phyloP scores from a whole-genome alignment of 2,797 vertebrate genomes.

The Tinamus major region DNA sequence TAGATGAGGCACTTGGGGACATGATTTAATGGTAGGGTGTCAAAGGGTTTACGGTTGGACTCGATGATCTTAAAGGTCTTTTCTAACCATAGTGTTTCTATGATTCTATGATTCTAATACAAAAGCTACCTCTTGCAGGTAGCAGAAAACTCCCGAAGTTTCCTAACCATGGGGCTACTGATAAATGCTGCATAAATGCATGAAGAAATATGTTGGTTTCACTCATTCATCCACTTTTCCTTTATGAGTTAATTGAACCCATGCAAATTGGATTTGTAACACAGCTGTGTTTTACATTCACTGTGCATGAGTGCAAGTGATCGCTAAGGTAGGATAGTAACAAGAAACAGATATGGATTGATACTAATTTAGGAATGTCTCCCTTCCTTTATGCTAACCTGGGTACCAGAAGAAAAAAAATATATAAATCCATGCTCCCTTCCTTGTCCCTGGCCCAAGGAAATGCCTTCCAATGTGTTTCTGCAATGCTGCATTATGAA shows the following conservation, averaged over 20 bases:
- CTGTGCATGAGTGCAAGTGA: accelerated
- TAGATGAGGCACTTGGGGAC: too few relatives aligned
- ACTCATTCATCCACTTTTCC: not conserved
- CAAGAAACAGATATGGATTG: not conserved
- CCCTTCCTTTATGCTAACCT: not conserved
- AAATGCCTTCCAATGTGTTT: not conserved
- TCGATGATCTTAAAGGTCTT: too few relatives aligned
- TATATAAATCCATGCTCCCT: not conserved
- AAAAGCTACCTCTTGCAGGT: not conserved
- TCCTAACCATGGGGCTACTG: not conserved
- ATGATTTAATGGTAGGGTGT: too few relatives aligned
- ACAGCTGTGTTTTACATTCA: not conserved
- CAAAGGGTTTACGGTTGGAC: too few relatives aligned
- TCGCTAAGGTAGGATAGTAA: not conserved
- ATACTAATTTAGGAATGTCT: not conserved
- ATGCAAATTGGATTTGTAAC: not conserved
- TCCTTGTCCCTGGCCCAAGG: not conserved
- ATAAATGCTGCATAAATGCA: not conserved
- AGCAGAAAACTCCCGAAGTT: not conserved
- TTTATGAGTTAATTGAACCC: not conserved
- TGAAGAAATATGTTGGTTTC: not conserved
- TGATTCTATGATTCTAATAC: not conserved
- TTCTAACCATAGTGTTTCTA: too few relatives aligned
- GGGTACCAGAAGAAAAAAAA: not conserved
- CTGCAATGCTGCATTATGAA: not conserved